A percentile compares a stretch with the other conserved stretches of the same genome.
These are phyloP conservation scores for Syngnathus acus DNA, from an alignment of 2,797 vertebrate genomes.

Conservation along the genomic window DNA sequence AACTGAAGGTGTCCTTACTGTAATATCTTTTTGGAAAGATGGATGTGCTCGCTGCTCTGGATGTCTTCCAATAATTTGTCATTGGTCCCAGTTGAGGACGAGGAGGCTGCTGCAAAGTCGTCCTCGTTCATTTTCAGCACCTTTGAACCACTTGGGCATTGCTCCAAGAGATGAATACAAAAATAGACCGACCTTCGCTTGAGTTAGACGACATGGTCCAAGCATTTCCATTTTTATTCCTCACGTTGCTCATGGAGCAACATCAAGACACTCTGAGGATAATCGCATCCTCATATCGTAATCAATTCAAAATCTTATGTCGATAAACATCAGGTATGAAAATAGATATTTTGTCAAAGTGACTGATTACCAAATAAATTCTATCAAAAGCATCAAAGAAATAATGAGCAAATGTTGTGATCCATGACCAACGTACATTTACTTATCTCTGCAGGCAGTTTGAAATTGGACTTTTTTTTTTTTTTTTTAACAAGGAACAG, in stretches of 20 bases:
- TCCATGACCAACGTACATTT: slow-evolving; percentile 46
- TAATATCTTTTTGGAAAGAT: background rate
- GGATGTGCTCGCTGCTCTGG: background rate
- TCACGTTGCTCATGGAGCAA: background rate
- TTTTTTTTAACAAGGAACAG: slow-evolving; percentile 49
- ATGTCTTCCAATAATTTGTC: background rate
- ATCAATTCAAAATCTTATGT: background rate
- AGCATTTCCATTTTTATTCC: slow-evolving; percentile 2
- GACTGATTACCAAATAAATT: too few species aligned
- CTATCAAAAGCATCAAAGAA: slow-evolving; percentile 24
- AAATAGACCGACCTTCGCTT: slow-evolving; percentile 9
- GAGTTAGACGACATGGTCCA: background rate
- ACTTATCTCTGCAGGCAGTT: slow-evolving; percentile 55
- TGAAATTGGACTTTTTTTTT: slow-evolving; percentile 34
- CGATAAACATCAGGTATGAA: background rate
- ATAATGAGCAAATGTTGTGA: slow-evolving; percentile 32
- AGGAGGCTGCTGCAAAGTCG: background rate
- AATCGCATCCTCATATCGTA: background rate
- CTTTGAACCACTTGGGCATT: slow-evolving; percentile 23
- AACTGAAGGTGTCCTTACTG: background rate
- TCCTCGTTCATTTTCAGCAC: background rate
- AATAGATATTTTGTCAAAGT: background rate
- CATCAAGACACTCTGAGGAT: background rate
- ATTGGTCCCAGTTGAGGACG: background rate
- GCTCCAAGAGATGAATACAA: slow-evolving; percentile 38